phyloP scores from a whole-genome alignment of 2,113 vertebrate species.

The Noctilio leporinus region DNA sequence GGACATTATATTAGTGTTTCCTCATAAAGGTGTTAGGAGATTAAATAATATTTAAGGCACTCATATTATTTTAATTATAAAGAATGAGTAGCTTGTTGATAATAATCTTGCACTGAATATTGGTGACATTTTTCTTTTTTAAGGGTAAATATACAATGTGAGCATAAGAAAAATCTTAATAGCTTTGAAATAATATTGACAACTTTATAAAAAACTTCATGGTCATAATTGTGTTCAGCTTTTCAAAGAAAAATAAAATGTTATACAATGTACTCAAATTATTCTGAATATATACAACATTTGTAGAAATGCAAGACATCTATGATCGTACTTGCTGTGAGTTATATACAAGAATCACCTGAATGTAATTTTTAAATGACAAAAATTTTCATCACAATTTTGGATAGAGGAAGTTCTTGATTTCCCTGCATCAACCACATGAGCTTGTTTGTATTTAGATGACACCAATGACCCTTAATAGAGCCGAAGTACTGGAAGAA shows the following conservation, averaged over 20 bases:
- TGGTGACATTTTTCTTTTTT: neutral
- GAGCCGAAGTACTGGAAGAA: neutral
- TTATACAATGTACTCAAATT: neutral
- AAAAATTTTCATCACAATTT: neutral
- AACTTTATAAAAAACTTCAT: neutral
- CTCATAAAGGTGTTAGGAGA: neutral
- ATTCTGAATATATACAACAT: neutral
- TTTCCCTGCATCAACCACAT: neutral
- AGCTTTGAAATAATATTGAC: neutral
- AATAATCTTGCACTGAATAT: neutral
- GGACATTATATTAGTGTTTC: neutral
- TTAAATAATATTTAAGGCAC: neutral
- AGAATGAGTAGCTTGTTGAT: neutral
- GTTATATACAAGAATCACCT: neutral
- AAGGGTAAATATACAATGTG: neutral
- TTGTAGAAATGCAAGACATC: neutral
- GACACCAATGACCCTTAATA: neutral
- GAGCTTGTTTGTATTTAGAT: neutral
- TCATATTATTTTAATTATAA: neutral
- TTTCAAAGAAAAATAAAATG: neutral
- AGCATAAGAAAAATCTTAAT: neutral
- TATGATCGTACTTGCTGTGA: neutral
- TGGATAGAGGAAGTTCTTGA: fast-evolving
- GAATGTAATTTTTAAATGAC: neutral
- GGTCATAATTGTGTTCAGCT: neutral